These are phyloP conservation scores for Macheiramphus alcinus DNA, from an alignment of 2,113 vertebrate genomes.

Conservation along the genomic window DNA sequence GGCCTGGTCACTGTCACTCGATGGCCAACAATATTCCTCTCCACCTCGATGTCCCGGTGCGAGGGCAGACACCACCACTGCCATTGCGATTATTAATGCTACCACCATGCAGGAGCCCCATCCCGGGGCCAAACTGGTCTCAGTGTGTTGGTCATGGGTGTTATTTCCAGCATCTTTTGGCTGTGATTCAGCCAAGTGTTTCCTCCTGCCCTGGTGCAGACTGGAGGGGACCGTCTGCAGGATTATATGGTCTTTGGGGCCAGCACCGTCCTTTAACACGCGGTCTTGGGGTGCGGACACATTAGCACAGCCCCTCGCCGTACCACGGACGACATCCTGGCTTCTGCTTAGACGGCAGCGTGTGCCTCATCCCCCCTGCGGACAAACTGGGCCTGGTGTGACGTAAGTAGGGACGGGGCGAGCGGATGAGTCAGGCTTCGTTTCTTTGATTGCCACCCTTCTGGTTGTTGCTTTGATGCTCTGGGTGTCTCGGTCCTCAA, in stretches of 20 bases:
- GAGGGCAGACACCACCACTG: too few species aligned
- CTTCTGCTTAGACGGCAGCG: not conserved
- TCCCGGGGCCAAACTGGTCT: not conserved
- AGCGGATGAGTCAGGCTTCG: not conserved
- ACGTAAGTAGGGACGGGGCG: not conserved
- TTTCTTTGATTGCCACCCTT: not conserved
- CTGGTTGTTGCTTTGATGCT: not conserved
- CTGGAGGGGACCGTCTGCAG: not conserved
- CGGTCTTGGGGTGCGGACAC: rapidly evolving
- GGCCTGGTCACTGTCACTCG: not conserved
- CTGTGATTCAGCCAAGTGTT: not conserved
- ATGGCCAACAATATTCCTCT: too few species aligned
- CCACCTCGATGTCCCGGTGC: rapidly evolving
- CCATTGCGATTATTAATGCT: not conserved
- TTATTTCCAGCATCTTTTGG: not conserved
- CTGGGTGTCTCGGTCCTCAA: not conserved
- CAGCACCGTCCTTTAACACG: not conserved
- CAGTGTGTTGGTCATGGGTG: rapidly evolving
- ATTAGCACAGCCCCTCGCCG: rapidly evolving
- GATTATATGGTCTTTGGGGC: not conserved
- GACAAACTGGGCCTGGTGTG: not conserved
- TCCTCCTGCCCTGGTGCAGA: too few species aligned
- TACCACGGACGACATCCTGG: rapidly evolving
- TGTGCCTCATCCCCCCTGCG: not conserved
- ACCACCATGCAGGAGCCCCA: not conserved